A percentile compares a stretch with the other conserved stretches of the same genome.
Conservation (phyloP, 2,113 vertebrate genomes). For the Calonectris borealis region DNA sequence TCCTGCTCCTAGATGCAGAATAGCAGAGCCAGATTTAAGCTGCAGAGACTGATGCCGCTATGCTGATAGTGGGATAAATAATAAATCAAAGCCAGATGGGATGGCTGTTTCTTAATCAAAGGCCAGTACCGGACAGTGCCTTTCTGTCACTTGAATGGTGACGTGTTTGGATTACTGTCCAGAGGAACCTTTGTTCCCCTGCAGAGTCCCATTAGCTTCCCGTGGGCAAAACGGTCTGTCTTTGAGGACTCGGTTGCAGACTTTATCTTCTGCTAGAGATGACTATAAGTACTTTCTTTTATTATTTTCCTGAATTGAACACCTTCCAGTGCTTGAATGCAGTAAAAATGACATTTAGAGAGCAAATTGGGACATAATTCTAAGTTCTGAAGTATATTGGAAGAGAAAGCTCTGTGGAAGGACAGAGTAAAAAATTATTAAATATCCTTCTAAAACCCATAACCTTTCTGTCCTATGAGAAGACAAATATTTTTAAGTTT, state of each 20-base stretch:
- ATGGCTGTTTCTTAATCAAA: background rate
- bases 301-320: background rate
- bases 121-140: background rate
- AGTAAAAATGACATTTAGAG: slow-evolving; percentile 41
- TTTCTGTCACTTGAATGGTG: background rate
- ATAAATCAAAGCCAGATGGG: background rate
- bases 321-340: background rate
- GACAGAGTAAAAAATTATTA: background rate
- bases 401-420: background rate
- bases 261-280: background rate
- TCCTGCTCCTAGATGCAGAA: background rate
- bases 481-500: background rate
- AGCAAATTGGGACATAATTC: slow-evolving; percentile 28
- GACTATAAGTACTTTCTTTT: background rate
- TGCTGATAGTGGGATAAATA: background rate
- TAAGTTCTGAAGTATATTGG: background rate
- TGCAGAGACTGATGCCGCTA: background rate
- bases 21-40: background rate
- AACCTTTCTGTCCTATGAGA: background rate
- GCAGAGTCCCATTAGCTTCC: background rate
- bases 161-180: background rate
- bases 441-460: background rate
- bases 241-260: background rate
- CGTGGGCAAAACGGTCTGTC: background rate
- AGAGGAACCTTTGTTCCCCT: background rate